Conservation (phyloP, 2,888 invertebrate species). For the Yponomeuta sedellus region DNA sequence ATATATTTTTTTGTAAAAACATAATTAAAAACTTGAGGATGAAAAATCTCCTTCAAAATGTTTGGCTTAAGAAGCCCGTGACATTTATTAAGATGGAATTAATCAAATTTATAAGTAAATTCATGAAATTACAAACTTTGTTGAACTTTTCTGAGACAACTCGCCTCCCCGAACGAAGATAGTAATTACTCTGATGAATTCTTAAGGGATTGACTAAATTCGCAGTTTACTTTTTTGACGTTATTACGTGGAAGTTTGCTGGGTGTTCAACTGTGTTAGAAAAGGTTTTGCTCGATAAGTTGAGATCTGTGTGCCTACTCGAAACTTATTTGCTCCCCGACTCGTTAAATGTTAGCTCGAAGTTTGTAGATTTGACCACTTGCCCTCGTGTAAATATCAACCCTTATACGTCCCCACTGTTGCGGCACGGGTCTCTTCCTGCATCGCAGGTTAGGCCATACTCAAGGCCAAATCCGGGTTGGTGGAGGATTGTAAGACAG, state of each 20-base stretch:
- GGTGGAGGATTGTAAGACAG: no score
- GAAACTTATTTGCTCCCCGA: conserved; percentile 60
- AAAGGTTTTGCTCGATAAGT: conserved; percentile 20
- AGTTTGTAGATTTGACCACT: neutral
- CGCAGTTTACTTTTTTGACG: neutral
- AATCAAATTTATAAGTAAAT: conserved; percentile 4
- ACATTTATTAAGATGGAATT: conserved; percentile 2
- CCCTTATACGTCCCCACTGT: no score
- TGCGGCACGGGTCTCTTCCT: no score
- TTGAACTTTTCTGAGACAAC: conserved; percentile 1
- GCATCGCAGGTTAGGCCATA: no score
- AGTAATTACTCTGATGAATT: conserved; percentile 3
- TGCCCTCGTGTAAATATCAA: neutral
- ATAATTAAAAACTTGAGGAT: neutral
- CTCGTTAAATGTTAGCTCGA: conserved; percentile 64
- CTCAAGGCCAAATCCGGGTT: no score
- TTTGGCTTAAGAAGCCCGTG: neutral
- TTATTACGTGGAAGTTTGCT: neutral
- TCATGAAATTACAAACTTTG: conserved; percentile 7
- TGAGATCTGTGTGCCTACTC: conserved; percentile 38
- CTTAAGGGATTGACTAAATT: neutral
- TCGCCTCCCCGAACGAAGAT: neutral
- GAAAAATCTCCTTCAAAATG: neutral
- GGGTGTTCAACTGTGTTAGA: neutral
- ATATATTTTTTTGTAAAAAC: no score